Base-by-base conservation (phyloP, 2,113 vertebrate species). In the Fregetta grallaria region DNA sequence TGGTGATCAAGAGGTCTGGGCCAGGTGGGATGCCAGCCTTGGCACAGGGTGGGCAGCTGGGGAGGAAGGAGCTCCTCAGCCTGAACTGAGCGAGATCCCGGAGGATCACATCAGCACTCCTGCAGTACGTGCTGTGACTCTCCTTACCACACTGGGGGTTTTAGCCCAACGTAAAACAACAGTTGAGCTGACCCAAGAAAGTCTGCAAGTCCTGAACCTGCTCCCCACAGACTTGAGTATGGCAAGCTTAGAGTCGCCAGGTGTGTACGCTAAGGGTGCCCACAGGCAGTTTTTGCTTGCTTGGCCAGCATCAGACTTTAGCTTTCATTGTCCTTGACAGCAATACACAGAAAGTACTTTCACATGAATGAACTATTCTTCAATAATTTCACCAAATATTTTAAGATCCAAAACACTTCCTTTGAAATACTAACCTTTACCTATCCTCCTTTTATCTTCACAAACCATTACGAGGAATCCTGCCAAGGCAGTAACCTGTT, bases 381-480 rank as follows among this genome's bases (percentile, higher is more conserved):
- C 89, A 96, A 94, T 95, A 90, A 95, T 95, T 94, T 95, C 87
- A 88, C 74, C 91, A 94, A 93, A 93, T 96, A 96, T 74, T 92
- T 96, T 77, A 94, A 86, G 74, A 96, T 62, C 44, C 53, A 75
- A 95, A 80, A 86, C 63, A 66, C 42, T 88, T 67, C 52, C 94
- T 95, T 96, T 96, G 94, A 96, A 96, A 97, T 92, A 92, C 63
- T 94, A 93, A 73, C 94, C 62, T 95, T 90, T 73, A 87, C 84
- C 94, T 85, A 79, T 72, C 62, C 92, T 66, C 63, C 90, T 97
- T 97, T 95, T 88, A 96, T 92, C 96, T 95, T 76, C 84, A 70
- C 32, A 88, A 96, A 77, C 84, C 92, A 85, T 71, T 56, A 44
- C 45, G 74, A 85, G 84, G 94, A 95, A 87, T 82, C 76, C 84